These are phyloP conservation scores for Leptestheria dahalacensis DNA, from an alignment of 1,140 invertebrate genomes.

Conservation along the genomic window DNA sequence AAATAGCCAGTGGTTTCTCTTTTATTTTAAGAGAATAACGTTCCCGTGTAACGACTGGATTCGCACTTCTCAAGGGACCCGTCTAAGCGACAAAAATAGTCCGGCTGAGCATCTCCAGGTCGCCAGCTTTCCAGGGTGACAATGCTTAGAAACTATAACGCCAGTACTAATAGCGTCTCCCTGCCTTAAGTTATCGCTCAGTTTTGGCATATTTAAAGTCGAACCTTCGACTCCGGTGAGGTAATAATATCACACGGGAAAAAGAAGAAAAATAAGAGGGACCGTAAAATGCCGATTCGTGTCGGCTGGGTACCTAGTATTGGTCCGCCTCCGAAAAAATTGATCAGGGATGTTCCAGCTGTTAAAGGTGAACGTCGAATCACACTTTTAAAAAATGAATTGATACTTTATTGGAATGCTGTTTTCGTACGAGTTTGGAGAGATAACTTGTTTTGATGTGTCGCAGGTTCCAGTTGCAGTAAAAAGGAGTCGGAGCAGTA, in stretches of 20 bases:
- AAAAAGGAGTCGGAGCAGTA: too few relatives aligned
- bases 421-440: too few relatives aligned
- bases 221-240: too few relatives aligned
- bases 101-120: neutral
- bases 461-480: too few relatives aligned
- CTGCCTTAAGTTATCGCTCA: neutral
- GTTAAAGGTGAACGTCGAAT: neutral
- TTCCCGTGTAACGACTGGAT: neutral
- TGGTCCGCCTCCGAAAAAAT: constrained; percentile 22
- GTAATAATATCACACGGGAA: too few relatives aligned
- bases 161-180: neutral
- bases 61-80: neutral
- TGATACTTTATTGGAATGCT: too few relatives aligned
- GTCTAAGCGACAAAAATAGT: neutral
- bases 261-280: neutral
- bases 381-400: neutral
- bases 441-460: too few relatives aligned
- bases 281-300: constrained; percentile 22
- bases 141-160: neutral
- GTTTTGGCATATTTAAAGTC: too few relatives aligned
- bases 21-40: neutral
- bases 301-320: constrained; percentile 27
- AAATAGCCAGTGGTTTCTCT: neutral
- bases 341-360: constrained; percentile 13
- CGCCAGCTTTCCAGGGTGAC: neutral